Evolutionary conservation across 2,797 vertebrate genomes (phyloP).

Genomic region (Dryobates pubescens): DNA sequence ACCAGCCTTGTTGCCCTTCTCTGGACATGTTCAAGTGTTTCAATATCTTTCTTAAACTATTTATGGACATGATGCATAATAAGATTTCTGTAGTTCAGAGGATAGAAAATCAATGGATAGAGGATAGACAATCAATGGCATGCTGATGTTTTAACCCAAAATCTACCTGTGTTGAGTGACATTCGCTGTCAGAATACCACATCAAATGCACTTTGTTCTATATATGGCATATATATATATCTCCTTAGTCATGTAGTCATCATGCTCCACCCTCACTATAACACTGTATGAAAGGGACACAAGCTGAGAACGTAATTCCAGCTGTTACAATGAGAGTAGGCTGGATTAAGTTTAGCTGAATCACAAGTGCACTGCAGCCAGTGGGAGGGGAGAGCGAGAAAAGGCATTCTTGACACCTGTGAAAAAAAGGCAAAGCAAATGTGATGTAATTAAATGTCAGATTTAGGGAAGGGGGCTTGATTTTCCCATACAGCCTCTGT

Average conservation of each 20-base stretch:
- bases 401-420: background rate
- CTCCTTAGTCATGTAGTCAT: slow-evolving; percentile 1
- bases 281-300: background rate
- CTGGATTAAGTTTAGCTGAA: background rate
- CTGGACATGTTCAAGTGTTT: too few species aligned
- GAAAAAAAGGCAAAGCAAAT: background rate
- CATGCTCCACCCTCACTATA: background rate
- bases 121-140: slow-evolving; percentile 18
- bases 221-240: background rate
- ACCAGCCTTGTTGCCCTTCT: too few species aligned
- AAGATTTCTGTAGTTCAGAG: slow-evolving; percentile 34
- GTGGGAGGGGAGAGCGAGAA: background rate
- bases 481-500: background rate
- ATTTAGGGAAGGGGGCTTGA: background rate
- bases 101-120: too few species aligned
- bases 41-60: background rate
- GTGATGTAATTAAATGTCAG: background rate
- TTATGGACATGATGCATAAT: background rate
- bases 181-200: slow-evolving; percentile 12
- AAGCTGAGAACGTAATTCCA: background rate
- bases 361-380: background rate
- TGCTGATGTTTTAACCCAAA: slow-evolving; percentile 9
- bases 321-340: background rate
- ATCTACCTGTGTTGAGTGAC: background rate
- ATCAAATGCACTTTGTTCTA: slow-evolving; percentile 43